phyloP scores from a whole-genome alignment of 2,797 vertebrate genomes.

The Trachurus trachurus region DNA sequence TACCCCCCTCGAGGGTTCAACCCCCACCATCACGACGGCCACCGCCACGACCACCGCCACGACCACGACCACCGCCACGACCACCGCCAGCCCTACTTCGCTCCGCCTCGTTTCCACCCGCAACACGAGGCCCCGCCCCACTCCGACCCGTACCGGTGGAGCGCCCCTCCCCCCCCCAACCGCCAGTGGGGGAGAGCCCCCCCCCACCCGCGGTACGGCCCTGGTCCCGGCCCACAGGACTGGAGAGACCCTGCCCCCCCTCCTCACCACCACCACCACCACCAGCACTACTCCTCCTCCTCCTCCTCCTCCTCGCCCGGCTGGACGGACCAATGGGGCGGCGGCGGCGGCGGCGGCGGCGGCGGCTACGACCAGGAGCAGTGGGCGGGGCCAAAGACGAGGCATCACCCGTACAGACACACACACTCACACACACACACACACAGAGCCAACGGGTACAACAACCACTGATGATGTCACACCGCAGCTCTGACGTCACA shows the following conservation, averaged over 20 bases:
- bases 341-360: no score
- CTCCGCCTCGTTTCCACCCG: not conserved
- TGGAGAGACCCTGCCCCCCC: slow-evolving; percentile 1
- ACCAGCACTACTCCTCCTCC: no score
- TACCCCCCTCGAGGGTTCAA: slow-evolving; percentile 11
- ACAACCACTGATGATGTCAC: no score
- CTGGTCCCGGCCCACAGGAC: not conserved
- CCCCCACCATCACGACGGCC: not conserved
- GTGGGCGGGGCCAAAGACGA: no score
- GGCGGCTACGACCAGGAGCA: no score
- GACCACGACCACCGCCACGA: no score
- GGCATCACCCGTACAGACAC: no score
- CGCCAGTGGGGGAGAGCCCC: slow-evolving; percentile 26
- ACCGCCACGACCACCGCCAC: not conserved
- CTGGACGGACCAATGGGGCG: no score
- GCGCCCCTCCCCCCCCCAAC: not conserved
- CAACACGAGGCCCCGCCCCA: not conserved
- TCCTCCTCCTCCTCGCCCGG: no score
- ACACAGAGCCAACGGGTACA: no score
- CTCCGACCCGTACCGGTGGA: slow-evolving; percentile 31
- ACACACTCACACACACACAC: no score
- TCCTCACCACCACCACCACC: not conserved
- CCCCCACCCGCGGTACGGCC: not conserved
- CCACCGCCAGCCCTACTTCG: not conserved
- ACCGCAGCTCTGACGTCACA: no score